phyloP scores from a whole-genome alignment of 1,140 invertebrate genomes.

The Oreohelix idahoensis region DNA sequence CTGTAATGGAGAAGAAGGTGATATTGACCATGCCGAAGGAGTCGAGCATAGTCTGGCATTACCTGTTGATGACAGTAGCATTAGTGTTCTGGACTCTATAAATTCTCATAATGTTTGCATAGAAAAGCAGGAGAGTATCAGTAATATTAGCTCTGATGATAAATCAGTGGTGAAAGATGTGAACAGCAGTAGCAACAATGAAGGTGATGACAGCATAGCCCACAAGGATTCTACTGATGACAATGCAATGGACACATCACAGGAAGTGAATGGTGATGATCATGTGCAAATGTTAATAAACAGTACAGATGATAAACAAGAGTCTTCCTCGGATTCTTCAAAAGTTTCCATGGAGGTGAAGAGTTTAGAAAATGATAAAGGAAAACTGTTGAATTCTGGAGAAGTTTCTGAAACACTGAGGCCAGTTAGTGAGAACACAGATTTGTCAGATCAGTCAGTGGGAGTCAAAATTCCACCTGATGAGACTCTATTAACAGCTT shows the following conservation, averaged over 20 bases:
- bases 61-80: not conserved
- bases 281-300: not conserved
- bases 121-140: too few species aligned
- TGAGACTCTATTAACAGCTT: not conserved
- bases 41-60: not conserved
- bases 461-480: too few species aligned
- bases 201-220: not conserved
- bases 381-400: not conserved
- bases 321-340: not conserved
- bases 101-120: not conserved
- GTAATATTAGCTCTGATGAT: not conserved
- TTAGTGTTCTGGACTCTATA: not conserved
- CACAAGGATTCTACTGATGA: not conserved
- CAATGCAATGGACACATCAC: not conserved
- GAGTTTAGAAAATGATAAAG: not conserved
- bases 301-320: not conserved
- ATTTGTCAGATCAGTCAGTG: not conserved
- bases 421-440: not conserved
- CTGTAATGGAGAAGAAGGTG: not conserved
- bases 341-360: not conserved
- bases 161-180: conserved; percentile 6
- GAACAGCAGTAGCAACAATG: too few species aligned
- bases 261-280: not conserved
- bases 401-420: not conserved
- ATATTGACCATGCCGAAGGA: not conserved